Percentiles rank a stretch among this genome's conserved stretches.
These are phyloP conservation scores for Taxidea taxus DNA, from an alignment of 2,113 vertebrate genomes.

Conservation along the genomic window DNA sequence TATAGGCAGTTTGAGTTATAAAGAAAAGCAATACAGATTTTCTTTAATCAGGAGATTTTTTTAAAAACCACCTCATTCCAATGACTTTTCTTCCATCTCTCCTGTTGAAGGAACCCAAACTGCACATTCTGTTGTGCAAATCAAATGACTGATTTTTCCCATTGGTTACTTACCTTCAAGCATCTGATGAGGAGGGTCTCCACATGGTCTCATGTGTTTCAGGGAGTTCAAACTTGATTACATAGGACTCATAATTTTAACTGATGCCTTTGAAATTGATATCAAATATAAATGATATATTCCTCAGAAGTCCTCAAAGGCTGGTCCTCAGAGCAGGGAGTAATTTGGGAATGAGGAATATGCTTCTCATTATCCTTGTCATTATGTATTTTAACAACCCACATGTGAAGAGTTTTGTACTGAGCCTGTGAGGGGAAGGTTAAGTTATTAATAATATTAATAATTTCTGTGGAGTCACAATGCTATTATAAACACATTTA, in stretches of 20 bases:
- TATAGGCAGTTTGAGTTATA: slow-evolving; percentile 9
- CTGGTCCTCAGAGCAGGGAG: not conserved
- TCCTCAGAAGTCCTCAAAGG: not conserved
- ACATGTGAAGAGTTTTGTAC: not conserved
- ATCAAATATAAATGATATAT: not conserved
- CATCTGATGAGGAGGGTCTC: too few relatives aligned
- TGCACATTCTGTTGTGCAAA: too few relatives aligned
- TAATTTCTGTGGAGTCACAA: not conserved
- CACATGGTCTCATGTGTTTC: too few relatives aligned
- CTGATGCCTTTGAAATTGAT: not conserved
- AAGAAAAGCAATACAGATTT: not conserved
- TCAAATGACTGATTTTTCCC: too few relatives aligned
- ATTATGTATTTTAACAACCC: not conserved
- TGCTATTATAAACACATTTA: not conserved
- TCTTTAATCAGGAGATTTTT: not conserved
- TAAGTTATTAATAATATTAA: not conserved
- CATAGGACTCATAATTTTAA: not conserved
- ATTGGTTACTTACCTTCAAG: too few relatives aligned
- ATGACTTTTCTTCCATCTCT: not conserved
- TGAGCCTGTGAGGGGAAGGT: not conserved
- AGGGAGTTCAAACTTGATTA: too few relatives aligned
- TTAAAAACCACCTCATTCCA: not conserved
- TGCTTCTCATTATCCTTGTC: not conserved
- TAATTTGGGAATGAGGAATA: not conserved
- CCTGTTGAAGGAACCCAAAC: too few relatives aligned